phyloP scores from a whole-genome alignment of 2,888 invertebrate genomes.

The Dione vanillae region DNA sequence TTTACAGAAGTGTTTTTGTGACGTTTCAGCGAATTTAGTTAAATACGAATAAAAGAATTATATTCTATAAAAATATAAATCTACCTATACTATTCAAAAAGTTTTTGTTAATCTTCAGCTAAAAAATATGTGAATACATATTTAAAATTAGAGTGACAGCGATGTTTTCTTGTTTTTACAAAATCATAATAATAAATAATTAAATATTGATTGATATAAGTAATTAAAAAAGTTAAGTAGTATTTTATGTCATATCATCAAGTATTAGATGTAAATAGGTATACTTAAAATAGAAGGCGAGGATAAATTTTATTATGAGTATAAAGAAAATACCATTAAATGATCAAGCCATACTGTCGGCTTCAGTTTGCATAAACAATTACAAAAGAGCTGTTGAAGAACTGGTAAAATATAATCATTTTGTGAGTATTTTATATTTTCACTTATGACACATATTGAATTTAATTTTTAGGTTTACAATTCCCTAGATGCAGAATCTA shows the following conservation, averaged over 20 bases:
- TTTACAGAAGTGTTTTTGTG: no score
- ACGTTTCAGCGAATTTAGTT: no score
- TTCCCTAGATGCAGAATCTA: slow-evolving; percentile 88
- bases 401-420: slow-evolving; percentile 71
- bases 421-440: not conserved
- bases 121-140: no score
- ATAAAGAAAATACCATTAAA: slow-evolving; percentile 66
- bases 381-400: slow-evolving; percentile 86
- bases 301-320: slow-evolving; percentile 53
- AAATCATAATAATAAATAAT: no score
- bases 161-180: no score
- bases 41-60: no score
- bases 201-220: no score
- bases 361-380: slow-evolving; percentile 83
- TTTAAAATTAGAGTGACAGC: no score
- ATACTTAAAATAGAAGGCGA: slow-evolving; percentile 1
- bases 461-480: slow-evolving; percentile 84
- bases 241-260: not conserved
- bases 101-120: no score
- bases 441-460: not conserved
- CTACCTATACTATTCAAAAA: no score
- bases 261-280: not conserved
- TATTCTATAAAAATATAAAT: no score
- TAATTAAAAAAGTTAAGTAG: no score
- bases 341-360: slow-evolving; percentile 81